These are phyloP conservation scores for Troilus luridus DNA, from an alignment of 2,888 invertebrate genomes.

Conservation along the genomic window DNA sequence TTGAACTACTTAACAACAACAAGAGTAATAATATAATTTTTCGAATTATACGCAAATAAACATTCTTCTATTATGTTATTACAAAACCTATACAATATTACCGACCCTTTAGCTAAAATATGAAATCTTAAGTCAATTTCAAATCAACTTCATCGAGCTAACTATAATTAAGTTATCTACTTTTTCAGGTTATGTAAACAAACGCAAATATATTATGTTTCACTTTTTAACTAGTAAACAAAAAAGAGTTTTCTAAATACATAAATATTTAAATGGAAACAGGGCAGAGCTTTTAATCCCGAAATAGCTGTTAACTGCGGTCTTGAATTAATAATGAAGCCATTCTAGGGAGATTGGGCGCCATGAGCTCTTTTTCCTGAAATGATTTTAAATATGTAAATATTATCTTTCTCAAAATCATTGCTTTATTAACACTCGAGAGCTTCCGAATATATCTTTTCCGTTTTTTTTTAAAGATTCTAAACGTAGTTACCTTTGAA, in stretches of 20 bases:
- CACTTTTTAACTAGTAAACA: background rate
- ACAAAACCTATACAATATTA: too few relatives aligned
- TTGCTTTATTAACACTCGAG: background rate
- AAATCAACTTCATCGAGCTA: too few relatives aligned
- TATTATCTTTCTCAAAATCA: background rate
- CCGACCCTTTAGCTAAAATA: too few relatives aligned
- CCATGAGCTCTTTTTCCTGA: background rate
- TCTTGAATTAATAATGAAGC: slow-evolving; percentile 6
- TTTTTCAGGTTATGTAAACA: too few relatives aligned
- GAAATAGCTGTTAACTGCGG: background rate
- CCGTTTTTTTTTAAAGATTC: background rate
- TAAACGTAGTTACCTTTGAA: too few relatives aligned
- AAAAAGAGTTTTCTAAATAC: background rate
- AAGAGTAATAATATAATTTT: too few relatives aligned
- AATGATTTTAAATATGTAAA: slow-evolving; percentile 6
- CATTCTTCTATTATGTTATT: too few relatives aligned
- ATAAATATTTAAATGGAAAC: background rate
- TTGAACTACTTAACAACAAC: too few relatives aligned
- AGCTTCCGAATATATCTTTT: background rate
- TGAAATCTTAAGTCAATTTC: too few relatives aligned
- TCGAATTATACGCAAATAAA: too few relatives aligned
- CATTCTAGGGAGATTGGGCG: background rate
- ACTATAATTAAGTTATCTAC: too few relatives aligned
- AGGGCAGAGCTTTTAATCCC: background rate
- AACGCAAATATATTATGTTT: background rate